Evolutionary conservation across 2,888 invertebrate genomes (phyloP), one percentile per base, ranked within the genome.

Genomic region (Aricia artaxerxes): DNA sequence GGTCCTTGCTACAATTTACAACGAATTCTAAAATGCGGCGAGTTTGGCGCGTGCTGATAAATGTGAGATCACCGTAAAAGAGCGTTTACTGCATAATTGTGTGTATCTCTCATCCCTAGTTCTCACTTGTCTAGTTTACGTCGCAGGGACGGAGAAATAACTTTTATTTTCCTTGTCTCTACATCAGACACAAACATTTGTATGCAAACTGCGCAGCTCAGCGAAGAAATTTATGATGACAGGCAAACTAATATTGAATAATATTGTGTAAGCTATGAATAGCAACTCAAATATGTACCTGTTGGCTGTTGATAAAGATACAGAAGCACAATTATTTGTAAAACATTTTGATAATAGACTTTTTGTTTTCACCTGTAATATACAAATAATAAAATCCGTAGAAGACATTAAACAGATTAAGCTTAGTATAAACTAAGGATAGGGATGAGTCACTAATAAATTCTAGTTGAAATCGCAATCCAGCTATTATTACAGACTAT

Each of bases 401-500:
- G 16, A 1, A 16, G 57, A 57, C 16, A 57, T 16, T 57, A 4
- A 57, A 57, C 11, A 57, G 57, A 57, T 4, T 57, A 16, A 57
- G 16, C 16, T 13, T 1, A 13, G 16, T 57, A 16, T 57, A 57
- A 57, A 57, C 57, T 57, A 57, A 16, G 13, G 69, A 11, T 64
- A 11, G 31, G 35, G 35, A 16, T 35, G 13, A 35, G 69, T 38
- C 35, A 13, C 57, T 4, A 57, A 57, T 57, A 16, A 57, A 35
- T 69, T 6, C 35, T 69, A 69, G 35, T 16, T 69, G 9, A 5
- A 69, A 16, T 49, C n/a, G 9, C 24, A n/a, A 44, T 6, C 73
- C 49, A n/a, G 44, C 44, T n/a, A 73, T 69, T 44, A 73, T 73
- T 40, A 73, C 40, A 72, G 53, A 49, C 69, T 72, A 72, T 53